These are phyloP conservation scores for Anolis sagrei DNA, from an alignment of 2,113 vertebrate genomes.

Conservation along the genomic window DNA sequence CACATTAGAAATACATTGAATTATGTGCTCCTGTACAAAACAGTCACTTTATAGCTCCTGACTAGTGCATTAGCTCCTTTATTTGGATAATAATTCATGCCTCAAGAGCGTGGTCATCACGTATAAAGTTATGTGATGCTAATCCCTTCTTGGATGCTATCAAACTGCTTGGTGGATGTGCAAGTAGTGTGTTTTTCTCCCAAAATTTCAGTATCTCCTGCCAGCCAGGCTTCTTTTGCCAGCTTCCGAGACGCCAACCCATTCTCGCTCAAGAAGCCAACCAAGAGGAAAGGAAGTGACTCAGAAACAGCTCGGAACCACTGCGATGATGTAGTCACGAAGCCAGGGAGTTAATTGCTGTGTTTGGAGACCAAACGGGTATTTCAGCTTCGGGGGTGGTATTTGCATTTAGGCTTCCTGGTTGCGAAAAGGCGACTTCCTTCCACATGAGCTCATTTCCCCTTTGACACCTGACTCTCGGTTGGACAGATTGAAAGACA, in stretches of 20 bases:
- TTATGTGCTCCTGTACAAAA: background rate
- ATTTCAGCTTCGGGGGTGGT: constrained; percentile 6
- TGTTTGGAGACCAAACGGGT: background rate
- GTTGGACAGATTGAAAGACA: background rate
- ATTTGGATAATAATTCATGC: background rate
- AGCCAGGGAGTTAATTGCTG: background rate
- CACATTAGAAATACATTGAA: background rate
- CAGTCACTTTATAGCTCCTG: too few relatives aligned
- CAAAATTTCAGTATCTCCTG: background rate
- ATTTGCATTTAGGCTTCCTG: background rate
- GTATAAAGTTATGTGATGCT: background rate
- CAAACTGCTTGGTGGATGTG: background rate
- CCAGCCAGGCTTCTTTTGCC: background rate
- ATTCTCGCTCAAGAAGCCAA: too few relatives aligned
- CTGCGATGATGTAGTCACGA: background rate
- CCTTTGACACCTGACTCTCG: background rate
- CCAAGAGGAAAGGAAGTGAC: constrained; percentile 8
- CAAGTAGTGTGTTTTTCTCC: background rate
- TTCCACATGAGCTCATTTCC: constrained; percentile 1
- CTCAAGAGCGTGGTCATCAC: background rate
- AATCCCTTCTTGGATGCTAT: background rate
- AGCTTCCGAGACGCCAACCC: background rate
- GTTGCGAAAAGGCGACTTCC: background rate
- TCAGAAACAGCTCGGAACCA: background rate
- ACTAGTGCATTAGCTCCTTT: background rate